These are phyloP conservation scores for Macrostomum lignano DNA, from an alignment of 1,140 invertebrate species.

Conservation along the genomic window DNA sequence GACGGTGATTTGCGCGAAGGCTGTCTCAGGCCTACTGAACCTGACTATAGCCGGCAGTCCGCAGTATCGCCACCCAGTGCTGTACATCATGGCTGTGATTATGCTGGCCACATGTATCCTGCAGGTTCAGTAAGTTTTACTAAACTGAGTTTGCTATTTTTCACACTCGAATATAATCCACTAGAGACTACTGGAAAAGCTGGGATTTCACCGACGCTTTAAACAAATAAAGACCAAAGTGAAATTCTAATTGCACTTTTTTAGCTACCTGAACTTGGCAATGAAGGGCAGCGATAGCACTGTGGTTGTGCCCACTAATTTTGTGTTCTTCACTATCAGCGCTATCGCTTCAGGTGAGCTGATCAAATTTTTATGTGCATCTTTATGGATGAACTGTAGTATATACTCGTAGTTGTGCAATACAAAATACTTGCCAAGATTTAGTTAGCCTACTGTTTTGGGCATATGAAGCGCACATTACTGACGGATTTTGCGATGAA, in stretches of 20 bases:
- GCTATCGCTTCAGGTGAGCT: conserved; percentile 17
- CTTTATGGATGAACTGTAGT: too few species aligned
- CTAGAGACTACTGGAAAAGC: too few species aligned
- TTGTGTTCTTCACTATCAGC: conserved; percentile 24
- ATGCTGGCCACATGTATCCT: conserved; percentile 15
- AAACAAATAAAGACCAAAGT: too few species aligned
- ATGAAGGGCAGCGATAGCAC: conserved; percentile 21
- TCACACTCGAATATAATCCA: too few species aligned
- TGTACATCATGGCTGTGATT: conserved; percentile 18
- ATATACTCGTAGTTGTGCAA: too few species aligned
- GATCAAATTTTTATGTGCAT: too few species aligned
- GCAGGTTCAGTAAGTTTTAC: conserved; percentile 19
- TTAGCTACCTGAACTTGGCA: conserved; percentile 18
- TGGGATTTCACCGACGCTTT: too few species aligned
- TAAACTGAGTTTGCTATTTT: background rate
- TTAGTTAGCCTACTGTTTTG: too few species aligned
- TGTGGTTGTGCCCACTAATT: conserved; percentile 22
- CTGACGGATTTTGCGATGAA: too few species aligned
- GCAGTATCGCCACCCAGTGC: conserved; percentile 14
- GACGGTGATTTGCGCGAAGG: conserved; percentile 21
- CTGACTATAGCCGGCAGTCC: conserved; percentile 13
- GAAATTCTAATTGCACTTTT: too few species aligned
- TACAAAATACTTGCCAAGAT: too few species aligned
- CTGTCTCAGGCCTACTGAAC: conserved; percentile 18
- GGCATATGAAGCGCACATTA: too few species aligned